Percentiles rank a stretch among this genome's conserved stretches.
phyloP scores from a whole-genome alignment of 2,797 vertebrate species.

The Cryptoprocta ferox region DNA sequence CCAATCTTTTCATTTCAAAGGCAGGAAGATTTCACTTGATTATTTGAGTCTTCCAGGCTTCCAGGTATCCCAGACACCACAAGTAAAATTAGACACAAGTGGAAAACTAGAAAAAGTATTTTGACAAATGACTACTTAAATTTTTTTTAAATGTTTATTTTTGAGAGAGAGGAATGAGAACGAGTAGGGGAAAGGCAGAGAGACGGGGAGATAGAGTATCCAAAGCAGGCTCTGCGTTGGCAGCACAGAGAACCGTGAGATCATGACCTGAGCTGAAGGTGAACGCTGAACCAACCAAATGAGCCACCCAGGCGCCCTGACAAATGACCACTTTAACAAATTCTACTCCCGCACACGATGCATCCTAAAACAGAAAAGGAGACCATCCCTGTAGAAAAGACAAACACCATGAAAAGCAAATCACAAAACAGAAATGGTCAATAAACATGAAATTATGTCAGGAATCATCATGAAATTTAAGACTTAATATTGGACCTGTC shows the following conservation, averaged over 20 bases:
- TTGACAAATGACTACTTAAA: not conserved
- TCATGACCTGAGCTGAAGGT: too few relatives aligned
- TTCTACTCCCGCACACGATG: not conserved
- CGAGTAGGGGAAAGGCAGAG: too few relatives aligned
- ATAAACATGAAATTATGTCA: not conserved
- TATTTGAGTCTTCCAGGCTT: not conserved
- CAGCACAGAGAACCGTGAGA: too few relatives aligned
- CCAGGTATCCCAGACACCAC: not conserved
- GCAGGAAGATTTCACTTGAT: not conserved
- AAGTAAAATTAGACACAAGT: not conserved
- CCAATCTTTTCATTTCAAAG: not conserved
- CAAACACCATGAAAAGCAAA: not conserved
- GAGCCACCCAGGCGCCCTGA: too few relatives aligned
- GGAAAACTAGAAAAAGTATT: conserved; percentile 9
- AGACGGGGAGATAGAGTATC: too few relatives aligned
- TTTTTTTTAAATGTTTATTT: too few relatives aligned
- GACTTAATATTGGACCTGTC: not conserved
- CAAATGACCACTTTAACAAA: not conserved
- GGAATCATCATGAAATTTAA: not conserved
- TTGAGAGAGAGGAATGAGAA: too few relatives aligned
- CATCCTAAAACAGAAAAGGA: not conserved
- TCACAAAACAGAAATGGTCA: not conserved
- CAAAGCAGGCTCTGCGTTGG: too few relatives aligned
- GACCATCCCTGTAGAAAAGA: not conserved
- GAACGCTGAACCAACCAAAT: too few relatives aligned